phyloP scores from a whole-genome alignment of 1,140 invertebrate species.

The Aricia agestis region DNA sequence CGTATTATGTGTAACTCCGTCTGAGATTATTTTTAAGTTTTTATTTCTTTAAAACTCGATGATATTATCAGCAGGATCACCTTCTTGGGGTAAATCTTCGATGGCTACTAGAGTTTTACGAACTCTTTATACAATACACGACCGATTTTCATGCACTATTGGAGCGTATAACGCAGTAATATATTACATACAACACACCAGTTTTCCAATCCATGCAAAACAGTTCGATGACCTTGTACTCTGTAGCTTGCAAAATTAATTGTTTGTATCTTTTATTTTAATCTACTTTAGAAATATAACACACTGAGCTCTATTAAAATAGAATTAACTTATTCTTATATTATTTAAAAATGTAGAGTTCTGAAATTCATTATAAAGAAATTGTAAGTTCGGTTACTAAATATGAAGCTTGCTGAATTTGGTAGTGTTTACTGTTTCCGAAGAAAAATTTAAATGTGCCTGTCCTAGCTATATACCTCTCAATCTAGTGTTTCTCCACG shows the following conservation, averaged over 20 bases:
- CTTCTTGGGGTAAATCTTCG: not conserved
- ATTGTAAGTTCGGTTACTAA: too few species aligned
- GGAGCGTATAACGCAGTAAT: conserved; percentile 3
- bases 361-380: too few species aligned
- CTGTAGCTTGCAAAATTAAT: not conserved
- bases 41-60: not conserved
- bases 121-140: not conserved
- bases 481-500: not conserved
- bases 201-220: conserved; percentile 1
- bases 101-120: not conserved
- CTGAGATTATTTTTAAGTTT: not conserved
- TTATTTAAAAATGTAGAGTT: too few species aligned
- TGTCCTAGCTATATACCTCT: too few species aligned
- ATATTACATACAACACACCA: not conserved
- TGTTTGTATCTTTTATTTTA: not conserved
- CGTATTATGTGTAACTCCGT: not conserved
- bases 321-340: too few species aligned
- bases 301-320: too few species aligned
- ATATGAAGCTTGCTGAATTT: too few species aligned
- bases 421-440: too few species aligned
- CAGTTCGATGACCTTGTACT: not conserved
- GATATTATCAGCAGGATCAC: too few species aligned
- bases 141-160: conserved; percentile 3
- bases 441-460: too few species aligned
- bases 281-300: too few species aligned